Base-by-base conservation (phyloP, 2,888 invertebrate genomes). In the Drosophila picticornis region DNA sequence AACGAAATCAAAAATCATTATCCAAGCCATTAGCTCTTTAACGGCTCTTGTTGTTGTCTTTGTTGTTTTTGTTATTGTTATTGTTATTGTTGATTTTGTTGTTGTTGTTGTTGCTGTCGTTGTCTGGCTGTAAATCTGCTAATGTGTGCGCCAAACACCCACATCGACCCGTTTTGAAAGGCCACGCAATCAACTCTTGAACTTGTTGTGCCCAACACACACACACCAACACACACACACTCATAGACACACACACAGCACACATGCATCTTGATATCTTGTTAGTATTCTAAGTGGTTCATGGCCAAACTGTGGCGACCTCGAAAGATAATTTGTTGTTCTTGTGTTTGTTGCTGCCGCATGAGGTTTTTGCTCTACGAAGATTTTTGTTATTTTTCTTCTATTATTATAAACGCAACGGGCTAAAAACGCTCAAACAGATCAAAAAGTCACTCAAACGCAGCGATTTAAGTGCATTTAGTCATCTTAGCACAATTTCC, bases 1-100 rank as follows among this genome's bases (percentile, higher is more conserved):
- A 81, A 71, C 67, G 67, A 81, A 80, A 83, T 88, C 79, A 77
- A 75, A 78, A 80, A 81, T 80, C 82, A 85, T 85, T 85, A 88
- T 82, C 77, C 84, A 76, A 84, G 82, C 80, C 84, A 85, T 85
- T 88, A 85, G 84, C 89, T 70, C 69, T 88, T 88, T 84, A 83
- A 75, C 82, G 64, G 72, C 70, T 78, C 55, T 82, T 86, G 61
- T 86, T 84, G 69, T 83, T 66, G 25, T 46, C 53, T 29, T 68
- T 34, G 43, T 65, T 61, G 51, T 55, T n/a, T n/a, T n/a, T 34
- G 43, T 72, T 34, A 51, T 63, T 55, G 52, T 51, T 31, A n/a
- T n/a, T 34, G 43, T 72, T 34, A 51, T 63, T 55, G 52, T 51
- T 31, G 71, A 63, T 70, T 59, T 74, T 83, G 63, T 81, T 83